Conservation (phyloP, 2,888 invertebrate species). For the Phyllotreta cruciferae region DNA sequence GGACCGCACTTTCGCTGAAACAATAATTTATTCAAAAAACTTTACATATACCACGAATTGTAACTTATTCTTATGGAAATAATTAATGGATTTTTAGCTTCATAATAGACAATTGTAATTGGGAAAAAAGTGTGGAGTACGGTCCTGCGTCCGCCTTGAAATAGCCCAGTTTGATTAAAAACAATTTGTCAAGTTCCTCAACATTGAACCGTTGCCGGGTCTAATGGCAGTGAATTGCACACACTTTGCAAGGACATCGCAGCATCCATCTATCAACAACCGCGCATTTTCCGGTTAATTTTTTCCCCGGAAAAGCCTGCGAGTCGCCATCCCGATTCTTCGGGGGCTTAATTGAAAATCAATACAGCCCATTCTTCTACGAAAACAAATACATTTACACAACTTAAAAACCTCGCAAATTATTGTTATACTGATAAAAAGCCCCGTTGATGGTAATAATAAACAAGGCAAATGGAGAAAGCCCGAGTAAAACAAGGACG, state of each 20-base stretch:
- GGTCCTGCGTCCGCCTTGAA: neutral
- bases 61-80: too few species aligned
- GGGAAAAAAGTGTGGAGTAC: neutral
- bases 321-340: neutral
- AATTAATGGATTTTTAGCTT: too few species aligned
- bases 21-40: too few species aligned
- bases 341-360: neutral
- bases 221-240: slow-evolving; percentile 8
- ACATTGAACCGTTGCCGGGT: slow-evolving; percentile 13
- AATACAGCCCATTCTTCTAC: too few species aligned
- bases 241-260: slow-evolving; percentile 7
- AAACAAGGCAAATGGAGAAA: too few species aligned
- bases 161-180: slow-evolving; percentile 7
- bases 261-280: neutral
- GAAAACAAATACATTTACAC: too few species aligned
- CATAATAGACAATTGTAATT: too few species aligned
- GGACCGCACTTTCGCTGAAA: neutral
- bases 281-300: slow-evolving; percentile 1
- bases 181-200: slow-evolving; percentile 20
- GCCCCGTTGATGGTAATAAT: too few species aligned
- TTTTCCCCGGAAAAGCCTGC: neutral
- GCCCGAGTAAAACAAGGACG: too few species aligned
- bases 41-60: too few species aligned
- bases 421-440: too few species aligned
- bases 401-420: too few species aligned